phyloP scores from a whole-genome alignment of 2,113 vertebrate species.

The Grallaria varia region DNA sequence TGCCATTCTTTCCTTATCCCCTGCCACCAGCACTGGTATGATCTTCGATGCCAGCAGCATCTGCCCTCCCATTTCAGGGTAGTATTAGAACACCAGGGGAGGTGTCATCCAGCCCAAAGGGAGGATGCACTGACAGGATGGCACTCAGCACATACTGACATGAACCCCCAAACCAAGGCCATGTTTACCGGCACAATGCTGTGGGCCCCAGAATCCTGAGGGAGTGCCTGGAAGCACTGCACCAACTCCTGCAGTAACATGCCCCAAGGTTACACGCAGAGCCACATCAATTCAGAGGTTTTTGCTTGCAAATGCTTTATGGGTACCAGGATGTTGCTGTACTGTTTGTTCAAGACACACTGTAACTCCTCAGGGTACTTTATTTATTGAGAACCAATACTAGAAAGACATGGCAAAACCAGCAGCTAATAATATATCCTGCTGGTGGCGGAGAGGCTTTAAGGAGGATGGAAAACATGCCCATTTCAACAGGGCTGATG shows the following conservation, averaged over 20 bases:
- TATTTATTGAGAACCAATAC: neutral
- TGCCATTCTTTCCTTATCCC: neutral
- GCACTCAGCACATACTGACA: neutral
- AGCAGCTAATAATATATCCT: neutral
- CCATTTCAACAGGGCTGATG: neutral
- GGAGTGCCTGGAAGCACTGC: neutral
- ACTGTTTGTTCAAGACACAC: neutral
- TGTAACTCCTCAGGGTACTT: neutral
- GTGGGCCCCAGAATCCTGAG: accelerated
- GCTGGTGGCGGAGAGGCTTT: neutral
- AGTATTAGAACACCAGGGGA: neutral
- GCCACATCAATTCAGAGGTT: neutral
- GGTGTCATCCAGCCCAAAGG: neutral
- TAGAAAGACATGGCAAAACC: neutral
- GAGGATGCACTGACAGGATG: neutral
- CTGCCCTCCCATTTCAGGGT: neutral
- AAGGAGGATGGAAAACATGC: neutral
- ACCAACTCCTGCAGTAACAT: neutral
- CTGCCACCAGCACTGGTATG: no score
- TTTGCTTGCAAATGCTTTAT: neutral
- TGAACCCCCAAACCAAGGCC: neutral
- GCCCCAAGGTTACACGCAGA: neutral
- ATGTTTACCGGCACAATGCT: neutral
- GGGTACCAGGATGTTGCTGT: conserved; percentile 22
- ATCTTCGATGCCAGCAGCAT: neutral